A percentile compares a stretch with the other conserved stretches of the same genome.
phyloP scores from a whole-genome alignment of 2,888 invertebrate genomes.

The Dasysyrphus tricinctus region DNA sequence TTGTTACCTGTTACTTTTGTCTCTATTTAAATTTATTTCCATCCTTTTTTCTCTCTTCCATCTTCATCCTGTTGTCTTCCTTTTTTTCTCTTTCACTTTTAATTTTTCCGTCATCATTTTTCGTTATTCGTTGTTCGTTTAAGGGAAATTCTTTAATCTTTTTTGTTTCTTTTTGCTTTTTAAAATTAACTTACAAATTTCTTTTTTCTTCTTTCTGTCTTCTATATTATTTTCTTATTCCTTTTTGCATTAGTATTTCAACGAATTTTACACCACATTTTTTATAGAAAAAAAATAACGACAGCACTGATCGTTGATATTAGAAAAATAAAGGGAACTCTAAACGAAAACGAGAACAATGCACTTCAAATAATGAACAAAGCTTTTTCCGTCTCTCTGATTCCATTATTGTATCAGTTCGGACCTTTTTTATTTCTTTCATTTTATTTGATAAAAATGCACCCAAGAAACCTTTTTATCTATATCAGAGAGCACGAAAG shows the following conservation, averaged over 20 bases:
- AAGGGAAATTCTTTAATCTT: too few relatives aligned
- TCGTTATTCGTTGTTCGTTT: background rate
- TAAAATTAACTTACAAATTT: too few relatives aligned
- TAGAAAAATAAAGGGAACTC: background rate
- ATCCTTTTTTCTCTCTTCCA: background rate
- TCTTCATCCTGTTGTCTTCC: background rate
- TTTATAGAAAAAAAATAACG: background rate
- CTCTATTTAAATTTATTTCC: too few relatives aligned
- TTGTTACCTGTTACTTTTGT: too few relatives aligned
- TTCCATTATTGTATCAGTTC: background rate
- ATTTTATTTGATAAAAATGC: conserved; percentile 43
- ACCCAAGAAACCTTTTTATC: conserved; percentile 27
- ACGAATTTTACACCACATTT: background rate
- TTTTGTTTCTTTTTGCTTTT: too few relatives aligned
- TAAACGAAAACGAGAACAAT: conserved; percentile 21
- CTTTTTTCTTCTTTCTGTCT: background rate
- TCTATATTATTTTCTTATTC: background rate
- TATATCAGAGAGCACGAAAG: conserved; percentile 19
- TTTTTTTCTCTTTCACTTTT: background rate
- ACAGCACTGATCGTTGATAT: background rate
- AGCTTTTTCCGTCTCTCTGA: conserved; percentile 1
- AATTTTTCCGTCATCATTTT: background rate
- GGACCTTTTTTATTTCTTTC: conserved; percentile 1
- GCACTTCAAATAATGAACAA: conserved; percentile 61
- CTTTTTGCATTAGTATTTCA: background rate